Evolutionary conservation across 1,140 invertebrate genomes (phyloP), one percentile per base, ranked within the genome.

Genomic region (Wasmannia auropunctata): DNA sequence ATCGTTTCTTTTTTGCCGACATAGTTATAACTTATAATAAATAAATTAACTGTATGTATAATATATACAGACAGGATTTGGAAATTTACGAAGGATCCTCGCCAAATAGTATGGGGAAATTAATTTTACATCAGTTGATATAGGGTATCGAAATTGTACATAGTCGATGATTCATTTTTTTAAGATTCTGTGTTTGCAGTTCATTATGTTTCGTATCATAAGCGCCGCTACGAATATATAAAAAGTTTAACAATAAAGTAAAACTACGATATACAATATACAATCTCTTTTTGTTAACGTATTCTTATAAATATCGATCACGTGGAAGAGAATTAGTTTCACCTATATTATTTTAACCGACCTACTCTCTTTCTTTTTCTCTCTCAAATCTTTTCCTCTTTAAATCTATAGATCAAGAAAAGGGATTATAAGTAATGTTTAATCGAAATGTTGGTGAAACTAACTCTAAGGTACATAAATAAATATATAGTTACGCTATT

Each of bases 191-290:
- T 51, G n/a, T 54, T 56, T 56, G 67, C 22, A 58, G 22, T 80
- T 76, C 31, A 51, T 67, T 70, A 22, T 77, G 67, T 43, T 88
- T 63, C 40, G 8, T 62, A 54, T 37, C 31, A 19, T 34, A 69
- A 51, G 34, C 69, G 7, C 25, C 16, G 25, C 22, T 77, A 72
- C 58, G 8, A 25, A 19, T 60, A 77, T 84, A 88, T 75, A 87
- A 85, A 85, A 85, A 85, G 34, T 80, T 75, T 51, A 43, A 70
- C 63, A 88, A 22, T 74, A 74, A 80, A 88, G 43, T 79, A 34
- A 56, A 34, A 74, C 76, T 67, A 76, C 37, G 8, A 58, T 34
- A 51, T 40, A 72, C 19, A 3, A 77, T 63, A 28, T 77, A 86
- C 58, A 81, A 31, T 77, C 28, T 72, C n/a, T 72, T 79, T n/a